These are phyloP conservation scores for Butastur rufipennis DNA, from an alignment of 2,113 vertebrate genomes.

Conservation along the genomic window DNA sequence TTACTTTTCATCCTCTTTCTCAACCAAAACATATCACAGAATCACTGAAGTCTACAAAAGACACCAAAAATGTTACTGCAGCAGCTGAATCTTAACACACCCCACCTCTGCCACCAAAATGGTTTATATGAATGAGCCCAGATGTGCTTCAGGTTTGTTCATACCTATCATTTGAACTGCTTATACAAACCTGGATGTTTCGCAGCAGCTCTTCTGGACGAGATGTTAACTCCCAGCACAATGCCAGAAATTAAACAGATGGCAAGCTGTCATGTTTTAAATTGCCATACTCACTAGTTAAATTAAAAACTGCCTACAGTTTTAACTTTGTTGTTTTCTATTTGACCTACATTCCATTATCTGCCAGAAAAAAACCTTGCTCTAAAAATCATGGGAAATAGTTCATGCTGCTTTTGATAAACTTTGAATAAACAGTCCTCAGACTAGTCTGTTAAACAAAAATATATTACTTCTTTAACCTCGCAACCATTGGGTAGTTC, in stretches of 20 bases:
- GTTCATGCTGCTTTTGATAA: not conserved
- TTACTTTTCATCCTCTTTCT: not conserved
- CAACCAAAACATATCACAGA: not conserved
- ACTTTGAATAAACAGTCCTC: not conserved
- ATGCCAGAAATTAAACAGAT: not conserved
- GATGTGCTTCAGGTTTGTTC: not conserved
- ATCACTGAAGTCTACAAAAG: not conserved
- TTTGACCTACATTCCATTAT: not conserved
- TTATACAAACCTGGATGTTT: not conserved
- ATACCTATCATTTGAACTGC: not conserved
- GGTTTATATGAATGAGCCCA: not conserved
- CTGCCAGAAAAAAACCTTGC: not conserved
- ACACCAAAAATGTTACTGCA: not conserved
- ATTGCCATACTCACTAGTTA: not conserved
- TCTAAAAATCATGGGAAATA: not conserved
- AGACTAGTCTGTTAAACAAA: not conserved
- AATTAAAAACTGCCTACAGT: not conserved
- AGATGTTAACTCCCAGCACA: not conserved
- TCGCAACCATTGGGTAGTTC: not conserved
- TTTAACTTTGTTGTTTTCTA: not conserved
- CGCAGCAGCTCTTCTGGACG: not conserved
- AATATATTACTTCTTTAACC: constrained; percentile 1
- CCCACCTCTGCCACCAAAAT: not conserved
- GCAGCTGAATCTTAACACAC: not conserved
- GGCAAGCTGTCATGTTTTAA: not conserved